Conservation (phyloP, 2,888 invertebrate species). For the Hyppa rectilinea region DNA sequence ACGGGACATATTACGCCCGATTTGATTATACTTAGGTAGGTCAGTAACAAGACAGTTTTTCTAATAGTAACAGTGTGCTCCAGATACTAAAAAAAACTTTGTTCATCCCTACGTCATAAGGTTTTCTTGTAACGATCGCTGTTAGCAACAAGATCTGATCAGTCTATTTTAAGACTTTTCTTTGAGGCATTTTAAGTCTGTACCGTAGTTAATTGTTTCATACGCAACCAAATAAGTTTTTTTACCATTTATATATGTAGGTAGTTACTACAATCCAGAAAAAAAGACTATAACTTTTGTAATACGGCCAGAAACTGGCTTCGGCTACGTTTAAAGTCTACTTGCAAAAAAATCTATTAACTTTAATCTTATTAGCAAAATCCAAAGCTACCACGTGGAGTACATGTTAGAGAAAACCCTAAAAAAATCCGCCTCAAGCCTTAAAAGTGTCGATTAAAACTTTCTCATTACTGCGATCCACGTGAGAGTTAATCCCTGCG, state of each 20-base stretch:
- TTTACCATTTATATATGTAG: background rate
- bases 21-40: background rate
- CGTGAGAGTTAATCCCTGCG: slow-evolving; percentile 62
- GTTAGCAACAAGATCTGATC: background rate
- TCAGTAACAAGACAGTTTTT: too few relatives aligned
- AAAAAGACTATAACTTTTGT: too few relatives aligned
- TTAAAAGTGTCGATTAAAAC: slow-evolving; percentile 57
- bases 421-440: slow-evolving; percentile 7
- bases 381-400: background rate
- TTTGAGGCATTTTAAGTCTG: background rate
- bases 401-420: background rate
- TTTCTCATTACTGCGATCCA: slow-evolving; percentile 53
- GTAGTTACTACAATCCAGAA: background rate
- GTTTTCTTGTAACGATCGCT: slow-evolving; percentile 11
- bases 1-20: too few relatives aligned
- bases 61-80: background rate
- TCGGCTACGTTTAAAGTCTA: background rate
- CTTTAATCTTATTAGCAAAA: slow-evolving; percentile 4
- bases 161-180: slow-evolving; percentile 5
- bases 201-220: background rate
- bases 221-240: background rate
- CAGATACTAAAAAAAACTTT: slow-evolving; percentile 4
- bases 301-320: background rate
- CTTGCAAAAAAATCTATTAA: background rate
- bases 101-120: background rate